Conservation (phyloP, 2,797 vertebrate species). For the Gymnothorax reevesii region DNA sequence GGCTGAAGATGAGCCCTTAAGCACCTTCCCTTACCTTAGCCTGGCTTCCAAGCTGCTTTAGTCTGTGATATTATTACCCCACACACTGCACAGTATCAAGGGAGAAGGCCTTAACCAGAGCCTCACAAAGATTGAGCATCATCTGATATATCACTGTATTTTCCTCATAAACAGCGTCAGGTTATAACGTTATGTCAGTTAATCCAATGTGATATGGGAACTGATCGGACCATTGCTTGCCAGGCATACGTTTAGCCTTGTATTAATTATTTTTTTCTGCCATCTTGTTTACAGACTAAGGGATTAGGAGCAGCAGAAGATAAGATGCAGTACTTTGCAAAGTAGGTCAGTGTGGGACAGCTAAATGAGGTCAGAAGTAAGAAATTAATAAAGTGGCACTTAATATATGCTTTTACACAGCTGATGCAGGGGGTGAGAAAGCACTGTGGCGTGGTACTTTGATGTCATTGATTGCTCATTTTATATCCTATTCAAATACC, state of each 20-base stretch:
- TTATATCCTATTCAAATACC: background rate
- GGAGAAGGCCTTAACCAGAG: background rate
- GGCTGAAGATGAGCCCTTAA: background rate
- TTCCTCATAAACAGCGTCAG: background rate
- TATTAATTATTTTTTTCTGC: background rate
- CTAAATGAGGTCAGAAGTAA: background rate
- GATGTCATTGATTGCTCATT: background rate
- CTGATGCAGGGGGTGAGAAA: background rate
- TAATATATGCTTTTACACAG: background rate
- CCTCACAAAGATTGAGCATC: background rate
- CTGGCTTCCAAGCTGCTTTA: background rate
- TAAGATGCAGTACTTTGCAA: background rate
- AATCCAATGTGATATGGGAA: background rate
- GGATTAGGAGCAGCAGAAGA: background rate
- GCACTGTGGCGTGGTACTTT: background rate
- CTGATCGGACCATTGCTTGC: background rate
- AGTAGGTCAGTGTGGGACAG: background rate
- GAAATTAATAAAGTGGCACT: background rate
- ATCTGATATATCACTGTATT: background rate
- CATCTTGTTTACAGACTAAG: background rate
- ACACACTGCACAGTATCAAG: background rate
- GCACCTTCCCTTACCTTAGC: background rate
- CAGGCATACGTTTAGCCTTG: background rate
- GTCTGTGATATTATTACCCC: background rate
- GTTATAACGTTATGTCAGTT: background rate